Evolutionary conservation across 1,140 invertebrate genomes (phyloP).

Genomic region (Drusus annulatus): DNA sequence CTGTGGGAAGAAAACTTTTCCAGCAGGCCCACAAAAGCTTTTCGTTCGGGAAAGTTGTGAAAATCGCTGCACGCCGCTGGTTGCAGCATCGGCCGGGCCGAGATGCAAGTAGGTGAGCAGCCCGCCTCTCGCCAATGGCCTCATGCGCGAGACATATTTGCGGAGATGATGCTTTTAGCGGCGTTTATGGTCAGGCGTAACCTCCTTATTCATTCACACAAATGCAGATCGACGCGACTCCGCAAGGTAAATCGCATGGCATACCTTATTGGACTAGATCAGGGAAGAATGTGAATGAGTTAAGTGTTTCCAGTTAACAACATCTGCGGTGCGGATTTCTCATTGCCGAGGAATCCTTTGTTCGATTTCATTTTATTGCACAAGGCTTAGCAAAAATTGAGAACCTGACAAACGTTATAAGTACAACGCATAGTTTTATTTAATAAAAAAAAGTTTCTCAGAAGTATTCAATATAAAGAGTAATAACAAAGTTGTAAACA

Average conservation of each 20-base stretch:
- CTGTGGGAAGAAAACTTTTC: no score
- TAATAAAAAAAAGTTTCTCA: no score
- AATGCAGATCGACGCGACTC: conserved; percentile 10
- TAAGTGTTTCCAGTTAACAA: conserved; percentile 1
- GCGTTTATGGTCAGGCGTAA: conserved; percentile 21
- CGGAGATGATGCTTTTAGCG: conserved; percentile 33
- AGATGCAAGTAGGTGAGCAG: no score
- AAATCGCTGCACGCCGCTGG: neutral
- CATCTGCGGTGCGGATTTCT: neutral
- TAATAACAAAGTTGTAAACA: no score
- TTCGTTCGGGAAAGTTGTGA: no score
- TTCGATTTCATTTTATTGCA: neutral
- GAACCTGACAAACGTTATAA: no score
- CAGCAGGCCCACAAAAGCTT: no score
- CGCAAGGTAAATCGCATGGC: conserved; percentile 26
- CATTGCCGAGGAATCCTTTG: conserved; percentile 5
- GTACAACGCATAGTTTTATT: no score
- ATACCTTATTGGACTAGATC: conserved; percentile 31
- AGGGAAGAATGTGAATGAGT: conserved; percentile 13
- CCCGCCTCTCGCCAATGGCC: conserved; percentile 18
- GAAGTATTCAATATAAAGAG: no score
- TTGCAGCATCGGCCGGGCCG: neutral
- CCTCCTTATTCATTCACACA: conserved; percentile 37
- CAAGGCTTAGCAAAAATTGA: no score
- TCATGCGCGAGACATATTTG: conserved; percentile 1